Conservation (phyloP, 2,797 vertebrate species). For the Sebastes taczanowskii region DNA sequence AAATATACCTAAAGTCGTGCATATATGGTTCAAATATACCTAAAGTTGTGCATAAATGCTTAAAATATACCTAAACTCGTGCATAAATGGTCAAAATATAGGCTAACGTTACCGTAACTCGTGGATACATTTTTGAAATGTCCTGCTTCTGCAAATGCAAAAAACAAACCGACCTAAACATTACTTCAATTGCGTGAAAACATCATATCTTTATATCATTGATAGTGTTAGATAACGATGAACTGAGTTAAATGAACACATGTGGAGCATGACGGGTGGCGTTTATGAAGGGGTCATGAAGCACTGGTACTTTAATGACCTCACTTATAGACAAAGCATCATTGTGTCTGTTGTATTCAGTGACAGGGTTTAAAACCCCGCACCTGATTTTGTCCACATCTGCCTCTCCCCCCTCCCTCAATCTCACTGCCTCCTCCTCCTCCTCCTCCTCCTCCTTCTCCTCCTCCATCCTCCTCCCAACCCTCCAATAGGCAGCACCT, state of each 20-base stretch:
- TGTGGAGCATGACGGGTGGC: neutral
- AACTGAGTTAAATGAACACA: neutral
- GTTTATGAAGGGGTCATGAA: neutral
- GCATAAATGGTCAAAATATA: too few relatives aligned
- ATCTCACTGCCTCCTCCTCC: neutral
- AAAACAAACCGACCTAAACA: neutral
- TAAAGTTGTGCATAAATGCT: fast-evolving
- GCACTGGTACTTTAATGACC: neutral
- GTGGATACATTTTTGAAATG: neutral
- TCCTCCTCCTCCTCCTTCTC: neutral
- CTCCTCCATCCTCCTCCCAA: neutral
- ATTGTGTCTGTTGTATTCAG: neutral
- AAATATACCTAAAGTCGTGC: too few relatives aligned
- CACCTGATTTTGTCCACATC: constrained; percentile 13
- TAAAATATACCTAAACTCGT: too few relatives aligned
- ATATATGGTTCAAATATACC: too few relatives aligned
- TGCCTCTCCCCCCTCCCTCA: neutral
- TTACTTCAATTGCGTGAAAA: neutral
- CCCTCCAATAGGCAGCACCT: constrained; percentile 52
- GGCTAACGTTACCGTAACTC: too few relatives aligned
- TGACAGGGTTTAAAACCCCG: neutral
- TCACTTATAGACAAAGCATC: neutral
- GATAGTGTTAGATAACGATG: neutral
- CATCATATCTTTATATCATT: neutral
- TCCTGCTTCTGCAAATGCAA: neutral